These are phyloP conservation scores for Labroides dimidiatus DNA, from an alignment of 2,797 vertebrate species.

Conservation along the genomic window DNA sequence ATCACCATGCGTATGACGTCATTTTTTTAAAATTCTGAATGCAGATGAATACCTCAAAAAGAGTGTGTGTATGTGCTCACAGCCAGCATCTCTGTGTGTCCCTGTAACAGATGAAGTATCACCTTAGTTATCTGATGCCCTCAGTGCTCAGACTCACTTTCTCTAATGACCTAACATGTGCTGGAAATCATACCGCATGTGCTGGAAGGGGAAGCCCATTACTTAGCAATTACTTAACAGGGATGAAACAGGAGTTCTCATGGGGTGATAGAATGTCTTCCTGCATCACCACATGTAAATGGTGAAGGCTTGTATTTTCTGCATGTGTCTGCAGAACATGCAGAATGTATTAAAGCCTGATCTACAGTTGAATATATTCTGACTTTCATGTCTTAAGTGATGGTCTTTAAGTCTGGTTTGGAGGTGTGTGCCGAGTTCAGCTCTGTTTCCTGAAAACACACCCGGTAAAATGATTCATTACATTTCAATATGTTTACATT, in stretches of 20 bases:
- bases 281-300: not conserved
- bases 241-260: slow-evolving; percentile 27
- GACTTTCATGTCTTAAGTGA: too few relatives aligned
- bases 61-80: not conserved
- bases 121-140: slow-evolving; percentile 60
- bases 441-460: too few relatives aligned
- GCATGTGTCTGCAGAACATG: not conserved
- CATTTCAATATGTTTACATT: too few relatives aligned
- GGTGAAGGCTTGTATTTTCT: not conserved
- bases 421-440: too few relatives aligned
- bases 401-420: too few relatives aligned
- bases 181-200: slow-evolving; percentile 44
- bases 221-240: slow-evolving; percentile 61
- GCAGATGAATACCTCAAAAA: not conserved
- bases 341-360: not conserved
- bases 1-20: too few relatives aligned
- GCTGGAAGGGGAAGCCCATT: slow-evolving; percentile 40
- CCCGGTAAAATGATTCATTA: too few relatives aligned
- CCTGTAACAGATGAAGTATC: slow-evolving; percentile 55
- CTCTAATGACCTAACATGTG: slow-evolving; percentile 68
- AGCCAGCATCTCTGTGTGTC: slow-evolving; percentile 2
- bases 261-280: slow-evolving; percentile 2
- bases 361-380: too few relatives aligned
- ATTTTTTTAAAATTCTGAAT: too few relatives aligned
- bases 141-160: slow-evolving; percentile 47